phyloP scores from a whole-genome alignment of 2,888 invertebrate species.

The Seladonia tumulorum region DNA sequence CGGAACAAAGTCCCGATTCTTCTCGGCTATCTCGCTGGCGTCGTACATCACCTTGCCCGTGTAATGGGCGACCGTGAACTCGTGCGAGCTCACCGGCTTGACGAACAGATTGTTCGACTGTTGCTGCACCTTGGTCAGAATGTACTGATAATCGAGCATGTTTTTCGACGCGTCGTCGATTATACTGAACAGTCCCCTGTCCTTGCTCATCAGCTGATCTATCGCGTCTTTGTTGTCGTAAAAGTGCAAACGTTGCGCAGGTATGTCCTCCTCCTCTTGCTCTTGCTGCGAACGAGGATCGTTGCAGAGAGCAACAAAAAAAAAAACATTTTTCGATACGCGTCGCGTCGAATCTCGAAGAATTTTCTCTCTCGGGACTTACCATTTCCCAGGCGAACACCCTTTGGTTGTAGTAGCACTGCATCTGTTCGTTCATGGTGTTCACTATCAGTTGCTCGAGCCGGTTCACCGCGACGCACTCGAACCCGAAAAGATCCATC shows the following conservation, averaged over 20 bases:
- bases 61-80: slow-evolving; percentile 95
- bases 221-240: slow-evolving; percentile 95
- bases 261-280: slow-evolving; percentile 91
- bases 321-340: neutral
- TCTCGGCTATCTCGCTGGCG: slow-evolving; percentile 92
- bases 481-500: slow-evolving; percentile 96
- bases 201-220: slow-evolving; percentile 94
- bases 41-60: slow-evolving; percentile 95
- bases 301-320: neutral
- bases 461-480: slow-evolving; percentile 94
- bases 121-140: slow-evolving; percentile 88
- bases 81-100: slow-evolving; percentile 87
- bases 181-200: slow-evolving; percentile 92
- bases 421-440: slow-evolving; percentile 96
- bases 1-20: slow-evolving; percentile 95
- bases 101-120: slow-evolving; percentile 86
- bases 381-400: slow-evolving; percentile 96
- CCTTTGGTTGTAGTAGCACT: slow-evolving; percentile 96
- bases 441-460: slow-evolving; percentile 96
- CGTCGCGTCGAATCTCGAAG: neutral
- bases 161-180: slow-evolving; percentile 95
- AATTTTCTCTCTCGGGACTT: slow-evolving; percentile 73
- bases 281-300: slow-evolving; percentile 85
- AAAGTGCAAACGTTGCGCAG: slow-evolving; percentile 89
- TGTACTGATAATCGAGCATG: slow-evolving; percentile 89